Conservation (phyloP, 1,140 invertebrate genomes). For the Fragariocoptes setiger region DNA sequence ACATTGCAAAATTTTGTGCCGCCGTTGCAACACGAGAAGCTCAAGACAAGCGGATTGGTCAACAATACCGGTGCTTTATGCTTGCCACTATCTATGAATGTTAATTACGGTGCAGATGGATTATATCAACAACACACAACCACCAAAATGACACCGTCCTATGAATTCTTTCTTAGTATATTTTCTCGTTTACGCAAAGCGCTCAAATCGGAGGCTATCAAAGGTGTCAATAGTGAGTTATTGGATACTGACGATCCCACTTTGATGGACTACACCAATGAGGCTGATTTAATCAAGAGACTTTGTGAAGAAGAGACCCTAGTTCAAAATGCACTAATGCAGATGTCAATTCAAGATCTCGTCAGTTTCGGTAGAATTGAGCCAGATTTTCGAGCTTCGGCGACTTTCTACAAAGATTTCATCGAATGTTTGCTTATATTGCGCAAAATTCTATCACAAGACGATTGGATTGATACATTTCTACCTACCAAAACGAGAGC, state of each 20-base stretch:
- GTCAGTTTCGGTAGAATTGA: constrained; percentile 47
- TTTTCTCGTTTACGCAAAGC: constrained; percentile 6
- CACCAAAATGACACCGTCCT: not conserved
- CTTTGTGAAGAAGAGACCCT: no score
- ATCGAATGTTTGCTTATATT: constrained; percentile 1
- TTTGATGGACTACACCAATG: not conserved
- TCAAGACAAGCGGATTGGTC: no score
- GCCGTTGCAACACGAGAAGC: constrained; percentile 25
- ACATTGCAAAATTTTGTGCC: constrained; percentile 75
- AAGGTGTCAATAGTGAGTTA: no score
- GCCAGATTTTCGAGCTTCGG: constrained; percentile 38
- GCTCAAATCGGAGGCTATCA: not conserved
- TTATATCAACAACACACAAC: no score
- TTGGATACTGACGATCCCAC: no score
- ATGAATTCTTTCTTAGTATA: constrained; percentile 6
- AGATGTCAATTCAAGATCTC: constrained; percentile 14
- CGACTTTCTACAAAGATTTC: constrained; percentile 20
- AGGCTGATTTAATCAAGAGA: no score
- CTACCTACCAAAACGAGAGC: constrained; percentile 8
- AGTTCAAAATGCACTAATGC: no score
- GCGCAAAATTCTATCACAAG: constrained; percentile 12
- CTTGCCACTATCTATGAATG: no score
- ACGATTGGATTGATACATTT: constrained; percentile 13
- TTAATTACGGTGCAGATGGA: no score
- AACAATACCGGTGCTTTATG: no score